Conservation (phyloP, 2,797 vertebrate genomes). For the Paguma larvata region DNA sequence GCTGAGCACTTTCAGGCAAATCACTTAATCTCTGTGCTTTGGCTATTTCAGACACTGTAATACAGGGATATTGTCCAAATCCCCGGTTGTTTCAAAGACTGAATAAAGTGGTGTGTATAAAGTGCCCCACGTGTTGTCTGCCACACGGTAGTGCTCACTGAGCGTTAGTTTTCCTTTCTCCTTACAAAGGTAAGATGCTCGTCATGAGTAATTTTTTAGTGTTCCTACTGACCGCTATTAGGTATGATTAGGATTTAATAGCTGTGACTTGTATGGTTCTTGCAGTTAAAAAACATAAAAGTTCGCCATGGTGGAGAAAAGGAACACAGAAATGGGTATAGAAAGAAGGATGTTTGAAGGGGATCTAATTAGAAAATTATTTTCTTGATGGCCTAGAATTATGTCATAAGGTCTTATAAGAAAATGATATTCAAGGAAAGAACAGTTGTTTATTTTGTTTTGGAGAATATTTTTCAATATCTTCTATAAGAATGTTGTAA, state of each 20-base stretch:
- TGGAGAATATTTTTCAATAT: conserved; percentile 32
- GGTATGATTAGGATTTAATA: not conserved
- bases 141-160: not conserved
- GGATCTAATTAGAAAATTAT: not conserved
- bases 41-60: not conserved
- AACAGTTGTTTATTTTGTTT: not conserved
- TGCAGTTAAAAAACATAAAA: not conserved
- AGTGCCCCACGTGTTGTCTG: not conserved
- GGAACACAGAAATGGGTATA: not conserved
- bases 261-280: not conserved
- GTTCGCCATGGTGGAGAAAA: not conserved
- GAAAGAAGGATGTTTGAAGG: not conserved
- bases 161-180: conserved; percentile 25
- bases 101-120: not conserved
- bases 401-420: not conserved
- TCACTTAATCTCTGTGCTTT: not conserved
- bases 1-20: not conserved
- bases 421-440: not conserved
- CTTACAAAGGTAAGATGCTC: not conserved
- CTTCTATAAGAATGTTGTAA: conserved; percentile 22
- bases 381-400: not conserved
- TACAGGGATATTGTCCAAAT: not conserved
- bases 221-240: not conserved
- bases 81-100: not conserved
- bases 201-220: not conserved